Conservation (phyloP, 2,113 vertebrate species). For the human (Homo sapiens) region DNA sequence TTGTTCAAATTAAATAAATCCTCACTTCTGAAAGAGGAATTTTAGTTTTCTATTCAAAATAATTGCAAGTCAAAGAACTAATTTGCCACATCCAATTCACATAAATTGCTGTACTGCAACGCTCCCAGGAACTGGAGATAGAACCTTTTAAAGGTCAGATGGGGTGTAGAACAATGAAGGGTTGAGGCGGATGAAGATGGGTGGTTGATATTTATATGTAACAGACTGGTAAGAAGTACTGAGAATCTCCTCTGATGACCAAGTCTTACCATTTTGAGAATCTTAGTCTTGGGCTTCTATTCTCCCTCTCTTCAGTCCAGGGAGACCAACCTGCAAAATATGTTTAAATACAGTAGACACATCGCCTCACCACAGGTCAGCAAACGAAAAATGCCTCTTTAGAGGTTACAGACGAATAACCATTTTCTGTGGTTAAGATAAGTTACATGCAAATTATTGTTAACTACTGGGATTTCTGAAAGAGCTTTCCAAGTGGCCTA, state of each 20-base stretch:
- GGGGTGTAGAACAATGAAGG: constrained; percentile 52
- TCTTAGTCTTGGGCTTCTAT: constrained; percentile 81
- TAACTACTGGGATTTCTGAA: constrained; percentile 43
- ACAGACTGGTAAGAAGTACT: constrained; percentile 31
- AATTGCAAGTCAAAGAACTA: constrained; percentile 71
- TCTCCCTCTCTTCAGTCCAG: constrained; percentile 80
- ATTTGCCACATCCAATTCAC: constrained; percentile 68
- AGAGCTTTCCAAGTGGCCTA: constrained; percentile 67
- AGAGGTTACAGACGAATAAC: constrained; percentile 37
- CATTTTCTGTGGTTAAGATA: constrained; percentile 61
- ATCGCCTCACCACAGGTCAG: constrained; percentile 24
- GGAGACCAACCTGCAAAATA: constrained; percentile 87
- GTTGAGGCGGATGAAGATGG: constrained; percentile 1
- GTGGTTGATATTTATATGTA: constrained; percentile 49
- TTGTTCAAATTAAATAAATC: constrained; percentile 73
- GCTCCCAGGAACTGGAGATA: constrained; percentile 53
- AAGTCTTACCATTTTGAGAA: constrained; percentile 89
- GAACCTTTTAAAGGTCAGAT: constrained; percentile 61
- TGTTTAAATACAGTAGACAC: constrained; percentile 72
- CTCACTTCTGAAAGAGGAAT: constrained; percentile 75
- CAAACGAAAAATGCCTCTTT: constrained; percentile 65
- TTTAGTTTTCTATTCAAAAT: constrained; percentile 80
- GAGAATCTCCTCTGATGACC: constrained; percentile 75
- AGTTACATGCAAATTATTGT: constrained; percentile 76
- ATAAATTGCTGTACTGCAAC: constrained; percentile 61